Base-by-base conservation (phyloP, 2,113 vertebrate genomes). In the Platichthys flesus region DNA sequence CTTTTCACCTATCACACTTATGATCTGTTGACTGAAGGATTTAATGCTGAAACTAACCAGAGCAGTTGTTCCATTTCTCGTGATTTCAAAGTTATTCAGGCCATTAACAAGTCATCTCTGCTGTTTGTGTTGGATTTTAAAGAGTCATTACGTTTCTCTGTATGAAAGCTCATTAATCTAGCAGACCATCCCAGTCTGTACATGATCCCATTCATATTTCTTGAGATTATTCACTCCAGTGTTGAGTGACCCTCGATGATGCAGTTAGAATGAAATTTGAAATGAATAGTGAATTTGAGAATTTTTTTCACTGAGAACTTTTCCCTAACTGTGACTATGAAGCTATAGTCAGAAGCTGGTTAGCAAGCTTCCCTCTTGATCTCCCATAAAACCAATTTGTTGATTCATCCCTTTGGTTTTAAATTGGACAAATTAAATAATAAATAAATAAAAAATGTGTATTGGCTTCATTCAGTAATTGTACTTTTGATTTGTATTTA, bases 131-230 rank as follows among this genome's bases (percentile, higher is more conserved):
- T 42, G 52, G 68, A 62, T 69, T 65, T 58, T 21, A 14, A 64
- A 14, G 18, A 77, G 51, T 65, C 54, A 62, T 68, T 71, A 68
- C 24, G 24, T 72, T 74, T 3, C 20, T 52, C 51, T n/a, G 13
- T 54, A 20, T 54, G 51, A 54, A 54, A 26, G 9, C 23, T 42
- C 61, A 68, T 82, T 71, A 58, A 62, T 76, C 59, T 52, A 63
- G 60, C 49, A 57, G 37, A 56, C 47, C 68, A 52, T 62, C n/a
- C 42, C 37, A 31, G 21, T 21, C 23, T 72, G 21, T 42, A 13
- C 20, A 31, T 59, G 42, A 57, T 56, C 28, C 64, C 40, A 71
- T 66, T 10, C 70, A 31, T 56, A 18, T 64, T 67, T 65, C 55
- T 47, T 20, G 1, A 65, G 24, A 24, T 24, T 5, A 73, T 60